A percentile compares a stretch with the other conserved stretches of the same genome.
Conservation (phyloP, 2,113 vertebrate species). For the Phrynocephalus versicolor region DNA sequence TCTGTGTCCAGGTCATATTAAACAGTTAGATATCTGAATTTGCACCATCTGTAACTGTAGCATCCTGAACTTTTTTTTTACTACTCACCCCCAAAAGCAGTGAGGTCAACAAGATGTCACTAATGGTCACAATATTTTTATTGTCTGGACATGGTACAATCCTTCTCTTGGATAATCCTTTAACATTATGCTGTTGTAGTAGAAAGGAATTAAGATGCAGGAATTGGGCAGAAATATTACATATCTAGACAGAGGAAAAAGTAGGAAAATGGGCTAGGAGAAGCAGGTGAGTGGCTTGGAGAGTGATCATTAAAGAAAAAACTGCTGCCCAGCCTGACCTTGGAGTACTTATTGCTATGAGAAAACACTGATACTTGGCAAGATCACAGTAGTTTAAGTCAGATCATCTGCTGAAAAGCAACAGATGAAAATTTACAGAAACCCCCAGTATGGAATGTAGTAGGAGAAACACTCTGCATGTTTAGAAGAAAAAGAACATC, state of each 20-base stretch:
- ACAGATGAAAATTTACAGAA: too few species aligned
- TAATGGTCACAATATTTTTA: background rate
- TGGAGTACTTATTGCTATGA: background rate
- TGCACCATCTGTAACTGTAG: background rate
- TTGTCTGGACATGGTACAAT: background rate
- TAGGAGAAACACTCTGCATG: background rate
- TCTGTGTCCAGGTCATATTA: background rate
- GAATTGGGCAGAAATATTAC: background rate
- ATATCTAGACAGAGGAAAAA: background rate
- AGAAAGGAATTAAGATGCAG: background rate
- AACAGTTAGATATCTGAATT: background rate
- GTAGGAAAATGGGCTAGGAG: background rate
- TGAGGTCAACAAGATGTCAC: background rate
- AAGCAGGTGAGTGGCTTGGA: too few species aligned
- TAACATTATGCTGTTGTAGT: background rate
- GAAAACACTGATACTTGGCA: background rate
- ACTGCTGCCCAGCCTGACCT: too few species aligned
- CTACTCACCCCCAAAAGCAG: background rate
- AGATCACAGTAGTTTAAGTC: too few species aligned
- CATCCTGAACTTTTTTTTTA: background rate
- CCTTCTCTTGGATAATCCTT: background rate
- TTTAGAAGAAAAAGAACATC: background rate
- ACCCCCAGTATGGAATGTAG: background rate
- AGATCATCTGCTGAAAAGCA: too few species aligned
- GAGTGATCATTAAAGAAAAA: too few species aligned